Conservation (phyloP, 2,888 invertebrate species). For the Meloe dianella region DNA sequence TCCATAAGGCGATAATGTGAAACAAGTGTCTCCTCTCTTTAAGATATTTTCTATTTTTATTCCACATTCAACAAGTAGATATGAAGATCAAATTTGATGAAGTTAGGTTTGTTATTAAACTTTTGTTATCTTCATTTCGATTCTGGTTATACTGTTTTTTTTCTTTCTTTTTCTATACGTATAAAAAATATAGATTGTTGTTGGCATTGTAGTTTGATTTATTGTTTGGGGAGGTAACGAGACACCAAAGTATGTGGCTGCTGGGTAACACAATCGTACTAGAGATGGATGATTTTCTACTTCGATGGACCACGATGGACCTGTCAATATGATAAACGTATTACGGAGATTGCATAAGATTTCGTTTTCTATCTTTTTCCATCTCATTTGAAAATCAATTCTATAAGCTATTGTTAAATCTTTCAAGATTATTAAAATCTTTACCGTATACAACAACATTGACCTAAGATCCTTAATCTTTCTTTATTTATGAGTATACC, state of each 20-base stretch:
- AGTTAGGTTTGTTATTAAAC: neutral
- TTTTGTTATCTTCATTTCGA: neutral
- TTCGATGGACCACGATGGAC: constrained; percentile 27
- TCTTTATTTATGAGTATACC: neutral
- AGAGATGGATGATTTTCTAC: constrained; percentile 39
- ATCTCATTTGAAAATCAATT: neutral
- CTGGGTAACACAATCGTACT: constrained; percentile 36
- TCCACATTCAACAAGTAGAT: constrained; percentile 2
- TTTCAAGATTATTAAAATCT: neutral
- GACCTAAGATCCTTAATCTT: neutral
- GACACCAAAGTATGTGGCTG: constrained; percentile 34
- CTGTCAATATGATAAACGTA: constrained; percentile 30
- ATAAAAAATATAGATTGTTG: neutral
- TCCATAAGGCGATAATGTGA: neutral
- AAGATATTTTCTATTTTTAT: neutral
- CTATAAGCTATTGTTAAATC: neutral
- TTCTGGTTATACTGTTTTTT: neutral
- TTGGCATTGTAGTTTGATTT: constrained; percentile 37
- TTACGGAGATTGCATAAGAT: neutral
- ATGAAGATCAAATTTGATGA: neutral
- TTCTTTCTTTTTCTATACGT: neutral
- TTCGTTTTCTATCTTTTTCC: neutral
- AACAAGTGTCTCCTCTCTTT: neutral
- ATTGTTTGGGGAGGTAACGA: constrained; percentile 35
- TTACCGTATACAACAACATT: neutral